phyloP scores from a whole-genome alignment of 2,797 vertebrate species.

The Fundulus diaphanus region DNA sequence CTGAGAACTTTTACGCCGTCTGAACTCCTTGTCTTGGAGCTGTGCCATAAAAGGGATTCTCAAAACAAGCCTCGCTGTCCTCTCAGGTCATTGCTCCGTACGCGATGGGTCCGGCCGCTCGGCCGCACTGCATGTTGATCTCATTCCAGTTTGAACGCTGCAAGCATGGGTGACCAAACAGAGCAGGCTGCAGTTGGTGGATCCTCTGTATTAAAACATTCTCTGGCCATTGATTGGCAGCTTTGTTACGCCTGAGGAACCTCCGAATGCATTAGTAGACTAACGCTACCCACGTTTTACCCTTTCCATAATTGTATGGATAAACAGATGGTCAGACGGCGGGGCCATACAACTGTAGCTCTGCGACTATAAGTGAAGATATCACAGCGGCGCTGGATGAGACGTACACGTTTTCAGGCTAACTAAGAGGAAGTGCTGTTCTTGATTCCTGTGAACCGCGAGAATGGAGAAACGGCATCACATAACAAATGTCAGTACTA shows the following conservation, averaged over 20 bases:
- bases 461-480: background rate
- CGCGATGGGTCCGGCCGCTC: conserved; percentile 6
- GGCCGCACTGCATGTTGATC: conserved; percentile 27
- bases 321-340: conserved; percentile 39
- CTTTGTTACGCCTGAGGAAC: conserved; percentile 26
- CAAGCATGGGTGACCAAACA: conserved; percentile 1
- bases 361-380: too few relatives aligned
- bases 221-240: conserved; percentile 16
- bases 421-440: conserved; percentile 1
- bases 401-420: background rate
- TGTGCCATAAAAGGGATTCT: conserved; percentile 13
- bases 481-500: too few relatives aligned
- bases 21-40: background rate
- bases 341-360: background rate
- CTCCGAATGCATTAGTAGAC: conserved; percentile 57
- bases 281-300: conserved; percentile 26
- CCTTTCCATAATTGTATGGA: conserved; percentile 43
- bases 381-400: background rate
- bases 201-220: conserved; percentile 20
- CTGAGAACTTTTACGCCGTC: background rate
- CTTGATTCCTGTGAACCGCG: background rate
- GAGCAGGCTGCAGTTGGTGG: conserved; percentile 27
- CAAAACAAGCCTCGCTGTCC: conserved; percentile 20
- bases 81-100: conserved; percentile 23
- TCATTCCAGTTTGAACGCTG: conserved; percentile 8